Evolutionary conservation across 1,140 invertebrate species (phyloP).

Genomic region (Phortica variegata): DNA sequence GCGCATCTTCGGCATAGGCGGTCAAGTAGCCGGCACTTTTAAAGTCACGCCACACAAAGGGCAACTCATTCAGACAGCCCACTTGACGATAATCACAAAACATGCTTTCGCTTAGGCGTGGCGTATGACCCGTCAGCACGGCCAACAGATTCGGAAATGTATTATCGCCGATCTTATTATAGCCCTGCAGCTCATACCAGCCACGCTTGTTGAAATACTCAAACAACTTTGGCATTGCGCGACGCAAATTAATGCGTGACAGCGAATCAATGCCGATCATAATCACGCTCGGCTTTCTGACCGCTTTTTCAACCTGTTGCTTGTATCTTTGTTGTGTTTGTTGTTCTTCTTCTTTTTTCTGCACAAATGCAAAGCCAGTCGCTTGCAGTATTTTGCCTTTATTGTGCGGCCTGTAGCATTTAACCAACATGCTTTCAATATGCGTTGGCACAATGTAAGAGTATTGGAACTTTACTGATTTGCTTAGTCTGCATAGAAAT

Average conservation of each 20-base stretch:
- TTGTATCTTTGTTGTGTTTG: no score
- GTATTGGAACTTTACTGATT: no score
- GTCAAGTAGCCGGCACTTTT: conserved; percentile 71
- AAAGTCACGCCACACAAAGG: conserved; percentile 76
- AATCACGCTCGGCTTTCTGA: not conserved
- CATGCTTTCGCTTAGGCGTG: conserved; percentile 41
- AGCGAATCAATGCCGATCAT: conserved; percentile 8
- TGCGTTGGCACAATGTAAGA: no score
- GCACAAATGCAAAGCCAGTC: no score
- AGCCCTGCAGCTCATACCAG: conserved; percentile 9
- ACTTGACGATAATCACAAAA: conserved; percentile 58
- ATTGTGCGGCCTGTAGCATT: no score
- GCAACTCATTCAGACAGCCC: conserved; percentile 62
- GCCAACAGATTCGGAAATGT: conserved; percentile 79
- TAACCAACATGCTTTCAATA: no score
- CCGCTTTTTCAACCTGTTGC: no score
- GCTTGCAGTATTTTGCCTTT: no score
- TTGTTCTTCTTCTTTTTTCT: no score
- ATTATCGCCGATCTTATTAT: conserved; percentile 63
- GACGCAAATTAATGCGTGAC: conserved; percentile 42
- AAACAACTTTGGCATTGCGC: conserved; percentile 19
- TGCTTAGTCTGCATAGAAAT: no score
- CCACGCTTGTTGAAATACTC: conserved; percentile 2
- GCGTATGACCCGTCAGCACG: conserved; percentile 65
- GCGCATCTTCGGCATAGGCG: conserved; percentile 73